Conservation (phyloP, 2,888 invertebrate genomes). For the Ochropacha duplaris region DNA sequence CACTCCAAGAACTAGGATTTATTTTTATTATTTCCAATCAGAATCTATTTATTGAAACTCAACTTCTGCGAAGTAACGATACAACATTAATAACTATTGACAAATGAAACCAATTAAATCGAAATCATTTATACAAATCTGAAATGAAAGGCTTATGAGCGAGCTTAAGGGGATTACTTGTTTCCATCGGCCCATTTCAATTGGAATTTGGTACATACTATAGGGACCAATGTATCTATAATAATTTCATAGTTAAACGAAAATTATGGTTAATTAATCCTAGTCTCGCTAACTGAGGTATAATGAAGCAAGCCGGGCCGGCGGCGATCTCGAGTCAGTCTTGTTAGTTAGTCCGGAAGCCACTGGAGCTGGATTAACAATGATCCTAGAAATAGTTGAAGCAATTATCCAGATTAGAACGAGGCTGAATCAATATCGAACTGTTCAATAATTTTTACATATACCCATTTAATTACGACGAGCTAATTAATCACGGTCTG, state of each 20-base stretch:
- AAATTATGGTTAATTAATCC: constrained; percentile 9
- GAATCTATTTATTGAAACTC: not conserved
- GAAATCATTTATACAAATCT: not conserved
- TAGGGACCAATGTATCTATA: not conserved
- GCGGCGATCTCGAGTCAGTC: constrained; percentile 2
- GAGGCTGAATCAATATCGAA: constrained; percentile 29
- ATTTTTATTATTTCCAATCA: not conserved
- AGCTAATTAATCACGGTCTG: not conserved
- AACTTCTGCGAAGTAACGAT: not conserved
- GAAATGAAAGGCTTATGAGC: not conserved
- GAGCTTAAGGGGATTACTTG: not conserved
- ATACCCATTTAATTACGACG: not conserved
- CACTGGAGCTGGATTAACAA: constrained; percentile 19
- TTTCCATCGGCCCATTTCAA: not conserved
- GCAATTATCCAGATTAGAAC: constrained; percentile 26
- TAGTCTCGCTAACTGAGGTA: constrained; percentile 4
- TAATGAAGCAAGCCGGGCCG: constrained; percentile 5
- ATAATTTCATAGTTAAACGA: constrained; percentile 4
- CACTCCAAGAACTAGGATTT: not conserved
- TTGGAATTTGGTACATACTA: not conserved
- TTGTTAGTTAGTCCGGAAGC: constrained; percentile 3
- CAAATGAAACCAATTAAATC: constrained; percentile 1
- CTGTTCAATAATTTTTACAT: constrained; percentile 11
- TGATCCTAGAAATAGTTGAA: constrained; percentile 30
- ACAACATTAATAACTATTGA: not conserved